These are phyloP conservation scores for Pongo pygmaeus DNA, from an alignment of 2,113 vertebrate genomes.

Conservation along the genomic window DNA sequence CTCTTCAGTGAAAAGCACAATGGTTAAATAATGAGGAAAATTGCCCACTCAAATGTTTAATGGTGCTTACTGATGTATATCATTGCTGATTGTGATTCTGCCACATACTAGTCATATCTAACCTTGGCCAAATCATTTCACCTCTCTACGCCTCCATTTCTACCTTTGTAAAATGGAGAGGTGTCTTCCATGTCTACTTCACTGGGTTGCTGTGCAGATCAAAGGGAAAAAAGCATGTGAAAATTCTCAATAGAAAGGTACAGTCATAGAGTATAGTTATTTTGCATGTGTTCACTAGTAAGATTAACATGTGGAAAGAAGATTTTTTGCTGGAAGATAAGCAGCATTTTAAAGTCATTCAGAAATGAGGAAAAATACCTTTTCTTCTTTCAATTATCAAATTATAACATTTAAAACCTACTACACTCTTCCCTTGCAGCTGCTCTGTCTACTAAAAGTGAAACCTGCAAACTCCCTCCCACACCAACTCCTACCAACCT, in stretches of 20 bases:
- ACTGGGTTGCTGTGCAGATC: neutral
- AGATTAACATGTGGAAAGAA: neutral
- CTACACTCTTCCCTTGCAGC: neutral
- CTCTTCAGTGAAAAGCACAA: neutral
- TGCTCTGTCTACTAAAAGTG: constrained; percentile 64
- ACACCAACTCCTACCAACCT: constrained; percentile 53
- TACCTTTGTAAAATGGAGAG: constrained; percentile 21
- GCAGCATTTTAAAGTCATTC: constrained; percentile 3
- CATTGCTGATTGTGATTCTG: neutral
- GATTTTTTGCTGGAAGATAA: neutral
- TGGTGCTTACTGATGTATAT: neutral
- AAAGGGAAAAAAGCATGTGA: constrained; percentile 11
- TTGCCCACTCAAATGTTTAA: neutral
- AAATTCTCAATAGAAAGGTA: constrained; percentile 4
- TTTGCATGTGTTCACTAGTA: neutral
- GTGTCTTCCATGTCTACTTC: neutral
- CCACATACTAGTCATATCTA: neutral
- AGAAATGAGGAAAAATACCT: neutral
- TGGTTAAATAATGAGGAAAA: neutral
- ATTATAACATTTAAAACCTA: constrained; percentile 39
- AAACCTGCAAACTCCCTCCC: constrained; percentile 72
- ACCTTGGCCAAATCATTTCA: neutral
- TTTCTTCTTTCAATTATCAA: constrained; percentile 29
- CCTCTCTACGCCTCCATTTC: neutral
- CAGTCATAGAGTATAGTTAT: neutral